A percentile compares a stretch with the other conserved stretches of the same genome.
phyloP scores from a whole-genome alignment of 2,888 invertebrate genomes.

The Cataglyphis altisquamis region DNA sequence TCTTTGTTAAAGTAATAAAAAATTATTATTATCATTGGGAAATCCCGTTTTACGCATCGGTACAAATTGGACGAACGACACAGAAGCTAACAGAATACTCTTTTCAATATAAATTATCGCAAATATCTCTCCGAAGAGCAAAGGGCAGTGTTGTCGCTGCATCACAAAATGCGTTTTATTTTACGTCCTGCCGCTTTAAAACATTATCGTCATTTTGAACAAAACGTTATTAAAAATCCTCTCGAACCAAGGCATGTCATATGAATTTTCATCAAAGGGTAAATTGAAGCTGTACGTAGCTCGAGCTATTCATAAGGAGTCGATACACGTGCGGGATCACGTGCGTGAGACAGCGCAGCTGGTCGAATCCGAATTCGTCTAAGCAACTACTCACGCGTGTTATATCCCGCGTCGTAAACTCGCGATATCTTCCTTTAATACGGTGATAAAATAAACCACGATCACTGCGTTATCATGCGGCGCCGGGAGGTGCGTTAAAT shows the following conservation, averaged over 20 bases:
- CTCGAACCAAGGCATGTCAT: not conserved
- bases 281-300: not conserved
- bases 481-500: conserved; percentile 33
- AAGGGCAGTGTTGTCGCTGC: not conserved
- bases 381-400: conserved; percentile 41
- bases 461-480: conserved; percentile 45
- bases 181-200: not conserved
- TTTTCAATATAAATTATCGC: conserved; percentile 30
- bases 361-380: conserved; percentile 71
- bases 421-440: conserved; percentile 45
- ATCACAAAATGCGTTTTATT: conserved; percentile 15
- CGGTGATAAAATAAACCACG: conserved; percentile 49
- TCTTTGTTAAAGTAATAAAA: not conserved
- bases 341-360: conserved; percentile 70
- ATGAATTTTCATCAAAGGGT: not conserved
- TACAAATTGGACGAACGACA: conserved; percentile 14
- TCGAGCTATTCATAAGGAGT: not conserved
- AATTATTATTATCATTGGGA: conserved; percentile 3
- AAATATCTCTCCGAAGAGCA: not conserved
- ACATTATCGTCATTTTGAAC: not conserved
- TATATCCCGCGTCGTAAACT: conserved; percentile 45
- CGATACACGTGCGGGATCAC: conserved; percentile 43
- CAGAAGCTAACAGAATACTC: not conserved
- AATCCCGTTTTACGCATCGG: not conserved
- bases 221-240: not conserved